A percentile compares a stretch with the other conserved stretches of the same genome.
Evolutionary conservation across 92 coral and sea anemone species (phyloP).

Genomic region (Pocillopora grandis): DNA sequence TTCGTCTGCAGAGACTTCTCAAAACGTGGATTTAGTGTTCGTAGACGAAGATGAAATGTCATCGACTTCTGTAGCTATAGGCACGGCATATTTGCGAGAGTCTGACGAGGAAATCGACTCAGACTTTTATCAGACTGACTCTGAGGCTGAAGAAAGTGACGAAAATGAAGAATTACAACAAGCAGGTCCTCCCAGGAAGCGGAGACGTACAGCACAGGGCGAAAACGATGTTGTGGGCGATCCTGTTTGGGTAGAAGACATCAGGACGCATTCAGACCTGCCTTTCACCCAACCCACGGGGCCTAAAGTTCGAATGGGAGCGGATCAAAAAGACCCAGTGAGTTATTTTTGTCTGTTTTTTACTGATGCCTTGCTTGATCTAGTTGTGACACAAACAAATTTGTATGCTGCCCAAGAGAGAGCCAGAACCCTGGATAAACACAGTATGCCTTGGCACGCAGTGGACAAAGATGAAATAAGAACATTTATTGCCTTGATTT

Average conservation of each 20-base stretch:
- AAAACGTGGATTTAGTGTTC: slow-evolving; percentile 11
- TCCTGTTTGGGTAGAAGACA: too few species aligned
- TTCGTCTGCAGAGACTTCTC: slow-evolving; percentile 29
- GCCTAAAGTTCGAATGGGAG: too few species aligned
- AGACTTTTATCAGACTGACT: not conserved
- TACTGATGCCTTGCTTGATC: slow-evolving; percentile 5
- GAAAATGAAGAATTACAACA: too few species aligned
- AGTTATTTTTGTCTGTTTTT: not conserved
- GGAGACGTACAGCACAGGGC: not conserved
- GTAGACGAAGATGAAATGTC: slow-evolving; percentile 43
- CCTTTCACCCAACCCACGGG: too few species aligned
- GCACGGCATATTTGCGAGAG: not conserved
- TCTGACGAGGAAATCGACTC: not conserved
- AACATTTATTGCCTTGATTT: too few species aligned
- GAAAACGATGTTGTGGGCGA: too few species aligned
- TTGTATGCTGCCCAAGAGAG: slow-evolving; percentile 23
- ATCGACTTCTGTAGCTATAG: not conserved
- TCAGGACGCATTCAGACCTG: too few species aligned
- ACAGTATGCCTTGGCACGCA: not conserved
- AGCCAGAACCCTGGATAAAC: not conserved
- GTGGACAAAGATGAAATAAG: not conserved
- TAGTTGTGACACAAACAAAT: too few species aligned
- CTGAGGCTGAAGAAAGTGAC: not conserved
- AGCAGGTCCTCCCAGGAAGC: too few species aligned
- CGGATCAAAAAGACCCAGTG: not conserved